Conservation (phyloP, 2,888 invertebrate genomes). For the Patella depressa region DNA sequence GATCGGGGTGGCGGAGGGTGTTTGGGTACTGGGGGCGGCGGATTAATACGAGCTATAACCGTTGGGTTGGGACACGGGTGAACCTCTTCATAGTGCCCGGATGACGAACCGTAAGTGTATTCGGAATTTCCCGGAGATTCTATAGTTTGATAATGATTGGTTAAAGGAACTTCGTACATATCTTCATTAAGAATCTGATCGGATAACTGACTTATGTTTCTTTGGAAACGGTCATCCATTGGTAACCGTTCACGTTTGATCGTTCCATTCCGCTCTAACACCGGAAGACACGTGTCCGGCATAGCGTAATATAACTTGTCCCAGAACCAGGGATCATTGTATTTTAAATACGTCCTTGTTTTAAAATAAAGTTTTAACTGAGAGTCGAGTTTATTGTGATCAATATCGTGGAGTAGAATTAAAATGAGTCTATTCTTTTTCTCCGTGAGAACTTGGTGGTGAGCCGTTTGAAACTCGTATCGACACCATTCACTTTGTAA, state of each 20-base stretch:
- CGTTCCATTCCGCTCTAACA: constrained; percentile 22
- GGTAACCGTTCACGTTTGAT: constrained; percentile 24
- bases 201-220: neutral
- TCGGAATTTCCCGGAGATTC: neutral
- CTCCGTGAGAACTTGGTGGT: constrained; percentile 83
- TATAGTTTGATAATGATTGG: neutral
- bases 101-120: constrained; percentile 18
- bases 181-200: neutral
- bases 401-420: constrained; percentile 85
- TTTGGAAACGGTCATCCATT: constrained; percentile 7
- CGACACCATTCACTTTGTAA: constrained; percentile 92
- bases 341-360: constrained; percentile 86
- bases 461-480: constrained; percentile 89
- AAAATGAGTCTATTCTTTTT: constrained; percentile 84
- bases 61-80: constrained; percentile 24
- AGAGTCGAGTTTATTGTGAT: constrained; percentile 85
- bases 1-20: constrained; percentile 5
- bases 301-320: constrained; percentile 89
- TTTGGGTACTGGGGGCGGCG: constrained; percentile 22
- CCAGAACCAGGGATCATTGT: constrained; percentile 95
- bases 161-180: neutral
- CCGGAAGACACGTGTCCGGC: constrained; percentile 72
- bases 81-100: constrained; percentile 43
- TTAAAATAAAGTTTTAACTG: constrained; percentile 89
- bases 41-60: constrained; percentile 4